Evolutionary conservation across 2,113 vertebrate genomes (phyloP).

Genomic region (Anguilla rostrata): DNA sequence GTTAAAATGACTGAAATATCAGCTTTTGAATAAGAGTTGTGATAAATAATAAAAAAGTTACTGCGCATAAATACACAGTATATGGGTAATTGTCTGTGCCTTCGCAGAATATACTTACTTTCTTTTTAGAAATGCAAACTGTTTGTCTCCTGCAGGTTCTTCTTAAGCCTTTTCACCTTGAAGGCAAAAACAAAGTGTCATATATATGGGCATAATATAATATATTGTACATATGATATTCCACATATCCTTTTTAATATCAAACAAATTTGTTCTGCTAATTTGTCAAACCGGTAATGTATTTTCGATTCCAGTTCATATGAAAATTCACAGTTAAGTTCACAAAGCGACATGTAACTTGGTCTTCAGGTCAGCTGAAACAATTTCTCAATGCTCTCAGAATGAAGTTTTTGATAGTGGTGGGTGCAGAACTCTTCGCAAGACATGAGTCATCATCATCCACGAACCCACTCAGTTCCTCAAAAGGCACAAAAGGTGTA

Average conservation of each 20-base stretch:
- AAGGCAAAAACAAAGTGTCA: not conserved
- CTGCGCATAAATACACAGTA: not conserved
- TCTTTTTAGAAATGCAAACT: not conserved
- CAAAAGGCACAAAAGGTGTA: conserved; percentile 91
- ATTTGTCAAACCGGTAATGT: not conserved
- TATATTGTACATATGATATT: not conserved
- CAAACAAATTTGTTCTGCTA: not conserved
- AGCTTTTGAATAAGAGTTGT: not conserved
- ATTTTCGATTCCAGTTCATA: not conserved
- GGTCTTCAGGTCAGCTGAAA: not conserved
- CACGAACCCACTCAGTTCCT: conserved; percentile 83
- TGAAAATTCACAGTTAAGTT: not conserved
- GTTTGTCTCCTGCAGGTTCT: not conserved
- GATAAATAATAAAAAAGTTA: not conserved
- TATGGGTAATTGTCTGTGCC: not conserved
- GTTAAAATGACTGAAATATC: not conserved
- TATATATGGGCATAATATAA: not conserved
- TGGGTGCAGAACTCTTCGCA: conserved; percentile 54
- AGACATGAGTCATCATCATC: conserved; percentile 82
- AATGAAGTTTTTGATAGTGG: conserved; percentile 24
- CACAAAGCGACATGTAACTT: not conserved
- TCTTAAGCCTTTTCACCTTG: conserved; percentile 21
- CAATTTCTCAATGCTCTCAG: conserved; percentile 6
- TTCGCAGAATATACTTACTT: conserved; percentile 10
- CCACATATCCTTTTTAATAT: not conserved